phyloP scores from a whole-genome alignment of 2,113 vertebrate species.

The Chloroceryle aenea region DNA sequence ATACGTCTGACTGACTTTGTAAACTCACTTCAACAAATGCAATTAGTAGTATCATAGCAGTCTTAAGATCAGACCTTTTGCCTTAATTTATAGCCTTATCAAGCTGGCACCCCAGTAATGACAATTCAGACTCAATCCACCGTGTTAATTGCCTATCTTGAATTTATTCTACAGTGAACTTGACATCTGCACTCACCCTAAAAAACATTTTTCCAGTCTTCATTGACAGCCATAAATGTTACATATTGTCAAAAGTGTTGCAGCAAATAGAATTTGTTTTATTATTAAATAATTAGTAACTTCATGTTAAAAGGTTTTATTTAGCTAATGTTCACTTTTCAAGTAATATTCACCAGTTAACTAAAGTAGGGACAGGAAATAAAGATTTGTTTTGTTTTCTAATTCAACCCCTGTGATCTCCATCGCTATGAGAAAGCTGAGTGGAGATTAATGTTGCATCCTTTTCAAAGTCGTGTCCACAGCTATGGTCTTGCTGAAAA shows the following conservation, averaged over 20 bases:
- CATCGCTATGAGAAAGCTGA: not conserved
- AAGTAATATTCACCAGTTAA: not conserved
- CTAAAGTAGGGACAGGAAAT: not conserved
- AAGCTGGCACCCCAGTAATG: not conserved
- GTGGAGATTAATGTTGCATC: not conserved
- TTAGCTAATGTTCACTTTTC: not conserved
- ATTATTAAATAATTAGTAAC: not conserved
- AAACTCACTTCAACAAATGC: not conserved
- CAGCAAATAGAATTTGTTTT: not conserved
- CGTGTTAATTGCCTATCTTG: not conserved
- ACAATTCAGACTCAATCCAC: not conserved
- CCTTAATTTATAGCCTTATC: not conserved
- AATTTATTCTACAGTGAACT: not conserved
- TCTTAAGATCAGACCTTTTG: not conserved
- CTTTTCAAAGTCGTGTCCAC: not conserved
- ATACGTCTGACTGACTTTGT: not conserved
- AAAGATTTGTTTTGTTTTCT: not conserved
- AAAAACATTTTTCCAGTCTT: not conserved
- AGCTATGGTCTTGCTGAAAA: not conserved
- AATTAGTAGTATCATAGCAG: not conserved
- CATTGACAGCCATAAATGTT: not conserved
- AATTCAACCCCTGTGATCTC: not conserved
- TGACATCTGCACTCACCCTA: not conserved
- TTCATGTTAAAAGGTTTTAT: not conserved
- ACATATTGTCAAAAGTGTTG: not conserved